Base-by-base conservation (phyloP, 2,888 invertebrate genomes). In the Trissolcus japonicus region DNA sequence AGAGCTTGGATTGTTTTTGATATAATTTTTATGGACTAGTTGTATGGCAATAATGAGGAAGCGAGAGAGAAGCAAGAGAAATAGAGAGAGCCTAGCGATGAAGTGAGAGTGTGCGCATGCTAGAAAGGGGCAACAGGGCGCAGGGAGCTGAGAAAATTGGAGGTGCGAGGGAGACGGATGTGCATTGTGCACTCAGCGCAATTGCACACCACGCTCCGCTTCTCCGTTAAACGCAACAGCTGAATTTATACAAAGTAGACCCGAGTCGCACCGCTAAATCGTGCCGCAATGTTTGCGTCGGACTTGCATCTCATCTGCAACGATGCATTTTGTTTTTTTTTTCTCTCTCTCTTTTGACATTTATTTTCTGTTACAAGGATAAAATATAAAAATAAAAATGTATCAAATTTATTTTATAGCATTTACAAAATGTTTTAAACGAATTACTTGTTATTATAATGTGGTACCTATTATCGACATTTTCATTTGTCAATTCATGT, bases 61-160 rank as follows among this genome's bases (percentile, higher is more conserved):
- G 66, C 53, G 53, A 76, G 71, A 55, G 60, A 63, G 57, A 63
- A 14, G 54, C 6, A 40, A 51, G 80, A 72, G 77, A 81, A 43
- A 77, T 80, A 82, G 81, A 81, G 82, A 81, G 82, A 82, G 55
- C 19, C 46, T 48, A 54, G 40, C 48, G 56, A 65, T 25, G 48
- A 60, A 65, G 69, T 55, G 65, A 73, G 72, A 73, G 54, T 65
- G 62, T 51, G 62, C 40, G 68, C 51, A 51, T 55, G 62, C 40
- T 54, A 73, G 72, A 59, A 55, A 57, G 57, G 46, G 25, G 14
- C 21, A 53, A 51, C n/a, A 19, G 19, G 40, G 53, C 9, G 53
- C 13, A 19, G 6, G 41, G 14, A 17, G 21, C n/a, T n/a, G 59
- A 63, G 63, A 68, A 68, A 65, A 78, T 68, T 61, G 75, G 65